phyloP scores from a whole-genome alignment of 2,888 invertebrate genomes.

The Chromoteleia sp. region DNA sequence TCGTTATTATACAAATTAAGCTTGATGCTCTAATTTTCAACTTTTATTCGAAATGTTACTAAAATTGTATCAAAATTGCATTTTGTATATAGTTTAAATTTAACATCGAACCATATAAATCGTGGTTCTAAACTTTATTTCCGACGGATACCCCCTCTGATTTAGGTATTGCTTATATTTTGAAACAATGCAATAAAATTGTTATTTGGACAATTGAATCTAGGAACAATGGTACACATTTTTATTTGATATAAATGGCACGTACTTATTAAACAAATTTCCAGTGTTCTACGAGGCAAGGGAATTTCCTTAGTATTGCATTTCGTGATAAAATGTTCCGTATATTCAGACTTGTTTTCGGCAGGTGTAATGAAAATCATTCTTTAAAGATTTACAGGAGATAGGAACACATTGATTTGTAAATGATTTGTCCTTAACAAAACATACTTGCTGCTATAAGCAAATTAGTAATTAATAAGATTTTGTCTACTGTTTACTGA shows the following conservation, averaged over 20 bases:
- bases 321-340: slow-evolving; percentile 53
- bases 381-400: slow-evolving; percentile 14
- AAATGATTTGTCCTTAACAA: slow-evolving; percentile 16
- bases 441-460: no score
- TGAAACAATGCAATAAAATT: slow-evolving; percentile 10
- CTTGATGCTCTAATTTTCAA: no score
- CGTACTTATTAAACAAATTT: slow-evolving; percentile 13
- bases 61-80: no score
- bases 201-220: slow-evolving; percentile 24
- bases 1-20: no score
- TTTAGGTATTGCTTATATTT: slow-evolving; percentile 14
- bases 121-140: not conserved
- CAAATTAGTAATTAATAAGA: no score
- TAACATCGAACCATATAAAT: no score
- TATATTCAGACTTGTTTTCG: slow-evolving; percentile 66
- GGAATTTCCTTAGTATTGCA: slow-evolving; percentile 15
- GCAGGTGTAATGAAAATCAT: slow-evolving; percentile 61
- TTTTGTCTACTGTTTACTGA: no score
- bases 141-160: not conserved
- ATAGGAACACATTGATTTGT: slow-evolving; percentile 49
- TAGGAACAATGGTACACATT: slow-evolving; percentile 16
- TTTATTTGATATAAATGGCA: slow-evolving; percentile 13
- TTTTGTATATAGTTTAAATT: no score
- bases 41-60: no score
- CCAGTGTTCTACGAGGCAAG: not conserved